Percentiles rank a stretch among this genome's conserved stretches.
These are phyloP conservation scores for Gambusia yucatana DNA, from an alignment of 2,797 vertebrate species.

Conservation along the genomic window DNA sequence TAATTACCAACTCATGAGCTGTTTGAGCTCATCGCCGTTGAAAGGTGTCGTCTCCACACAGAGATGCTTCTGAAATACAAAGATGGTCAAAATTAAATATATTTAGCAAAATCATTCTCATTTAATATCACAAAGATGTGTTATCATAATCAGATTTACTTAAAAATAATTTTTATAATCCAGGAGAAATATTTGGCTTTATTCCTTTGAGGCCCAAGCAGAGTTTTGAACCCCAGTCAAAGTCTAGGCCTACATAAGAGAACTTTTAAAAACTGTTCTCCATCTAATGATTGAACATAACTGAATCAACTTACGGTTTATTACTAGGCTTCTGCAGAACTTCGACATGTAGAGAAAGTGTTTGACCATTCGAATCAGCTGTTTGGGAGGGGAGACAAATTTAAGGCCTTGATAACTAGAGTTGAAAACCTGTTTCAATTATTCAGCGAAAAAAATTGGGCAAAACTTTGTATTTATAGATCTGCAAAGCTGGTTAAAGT, in stretches of 20 bases:
- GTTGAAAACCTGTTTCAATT: not conserved
- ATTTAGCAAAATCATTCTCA: not conserved
- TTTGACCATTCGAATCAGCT: not conserved
- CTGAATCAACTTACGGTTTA: no score
- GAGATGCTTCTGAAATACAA: constrained; percentile 48
- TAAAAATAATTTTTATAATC: not conserved
- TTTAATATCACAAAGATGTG: constrained; percentile 5
- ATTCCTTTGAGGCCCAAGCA: not conserved
- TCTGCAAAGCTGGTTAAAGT: not conserved
- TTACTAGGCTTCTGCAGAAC: not conserved
- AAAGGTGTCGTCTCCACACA: constrained; percentile 55
- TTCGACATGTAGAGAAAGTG: not conserved
- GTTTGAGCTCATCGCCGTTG: constrained; percentile 69
- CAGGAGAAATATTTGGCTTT: not conserved
- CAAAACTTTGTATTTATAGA: not conserved
- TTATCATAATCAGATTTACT: constrained; percentile 2
- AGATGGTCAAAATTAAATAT: constrained; percentile 6
- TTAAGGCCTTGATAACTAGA: not conserved
- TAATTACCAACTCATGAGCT: constrained; percentile 74
- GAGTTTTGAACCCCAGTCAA: not conserved
- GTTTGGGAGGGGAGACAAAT: not conserved
- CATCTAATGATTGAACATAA: no score
- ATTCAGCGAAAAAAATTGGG: not conserved
- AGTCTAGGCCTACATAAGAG: not conserved
- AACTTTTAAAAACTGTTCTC: not conserved